Base-by-base conservation (phyloP, 1,140 invertebrate genomes). In the Drosophila setifemur region DNA sequence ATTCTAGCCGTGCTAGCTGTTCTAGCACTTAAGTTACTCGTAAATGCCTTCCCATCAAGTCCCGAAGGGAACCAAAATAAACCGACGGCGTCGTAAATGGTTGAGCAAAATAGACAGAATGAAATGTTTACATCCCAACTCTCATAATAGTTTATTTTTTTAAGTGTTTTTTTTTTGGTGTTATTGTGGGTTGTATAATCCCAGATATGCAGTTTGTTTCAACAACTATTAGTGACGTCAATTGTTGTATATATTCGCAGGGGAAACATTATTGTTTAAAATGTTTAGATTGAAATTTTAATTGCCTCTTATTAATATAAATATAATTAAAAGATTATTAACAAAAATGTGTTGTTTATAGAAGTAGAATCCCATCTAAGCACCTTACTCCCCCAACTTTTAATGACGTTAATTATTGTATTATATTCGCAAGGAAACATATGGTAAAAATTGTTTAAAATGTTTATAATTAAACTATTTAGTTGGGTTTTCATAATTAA, bases 1-100 rank as follows among this genome's bases (percentile, higher is more conserved):
- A n/a, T n/a, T n/a, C n/a, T n/a, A n/a, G n/a, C n/a, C n/a, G n/a
- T n/a, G n/a, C n/a, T n/a, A n/a, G 55, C n/a, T 45, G 55, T 64
- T 58, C n/a, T 64, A 7, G 58, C 61, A 66, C 61, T 66, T 49
- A 64, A 64, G 1, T 29, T 49, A n/a, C n/a, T n/a, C n/a, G n/a
- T n/a, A 64, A 64, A 64, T 66, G 58, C 43, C 43, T 40, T 4
- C 31, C 43, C 61, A 66, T 64, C 33, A 66, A 64, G 40, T 63
- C 48, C 28, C 14, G 11, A 29, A 48, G 31, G 42, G 42, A 47
- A 29, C 25, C 1, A 19, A 64, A 64, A 66, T 64, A 66, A 66
- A 64, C 58, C 25, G 12, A 12, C 2, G 4, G 16, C 42, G 12
- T 19, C 61, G 29, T 64, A 48, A 64, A 64, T 23, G 31, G 16